Evolutionary conservation across 1,140 invertebrate genomes (phyloP), one percentile per base, ranked within the genome.

Genomic region (Scaptomyza hsui): DNA sequence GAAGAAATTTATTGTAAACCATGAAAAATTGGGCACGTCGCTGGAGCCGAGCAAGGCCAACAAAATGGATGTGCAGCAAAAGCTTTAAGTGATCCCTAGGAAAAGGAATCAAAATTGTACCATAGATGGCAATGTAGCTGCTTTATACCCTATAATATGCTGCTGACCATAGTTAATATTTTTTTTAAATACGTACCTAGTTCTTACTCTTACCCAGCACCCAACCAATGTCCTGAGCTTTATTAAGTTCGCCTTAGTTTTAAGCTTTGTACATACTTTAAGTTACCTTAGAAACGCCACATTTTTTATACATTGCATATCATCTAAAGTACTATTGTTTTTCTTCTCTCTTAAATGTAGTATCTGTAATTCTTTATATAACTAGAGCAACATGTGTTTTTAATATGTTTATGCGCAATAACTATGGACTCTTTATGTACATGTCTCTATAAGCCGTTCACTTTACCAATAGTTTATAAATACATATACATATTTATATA

Each of bases 1-100:
- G 47, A 88, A 88, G 57, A 88, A 88, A 59, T 88, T 72, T 16
- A 75, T 88, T 18, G 82, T 88, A 6, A 88, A 88, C 45, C 82
- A 88, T 4, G 82, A 86, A 53, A 74, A 85, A 48, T 68, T 62
- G 24, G 51, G 15, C 32, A 48, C 59, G 2, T 64, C n/a, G 7
- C 35, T 62, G 35, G 57, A 47, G 13, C 13, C 41, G 12, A 59
- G 55, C 59, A 60, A 72, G 29, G 35, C 47, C 44, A 64, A 37
- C 45, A 88, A 81, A 16, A 6, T 21, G 49, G 78, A 85, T 63
- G 69, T 80, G 42, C 70, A 73, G 71, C 81, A 86, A 75, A 88
- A 86, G 81, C 81, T 86, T 81, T 86, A 88, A 86, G 79, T 45
- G 65, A 73, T 61, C 45, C 32, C 24, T 16, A 9, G 26, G 5